A percentile compares a stretch with the other conserved stretches of the same genome.
phyloP scores from a whole-genome alignment of 2,797 vertebrate genomes.

The Delichon dasypus region DNA sequence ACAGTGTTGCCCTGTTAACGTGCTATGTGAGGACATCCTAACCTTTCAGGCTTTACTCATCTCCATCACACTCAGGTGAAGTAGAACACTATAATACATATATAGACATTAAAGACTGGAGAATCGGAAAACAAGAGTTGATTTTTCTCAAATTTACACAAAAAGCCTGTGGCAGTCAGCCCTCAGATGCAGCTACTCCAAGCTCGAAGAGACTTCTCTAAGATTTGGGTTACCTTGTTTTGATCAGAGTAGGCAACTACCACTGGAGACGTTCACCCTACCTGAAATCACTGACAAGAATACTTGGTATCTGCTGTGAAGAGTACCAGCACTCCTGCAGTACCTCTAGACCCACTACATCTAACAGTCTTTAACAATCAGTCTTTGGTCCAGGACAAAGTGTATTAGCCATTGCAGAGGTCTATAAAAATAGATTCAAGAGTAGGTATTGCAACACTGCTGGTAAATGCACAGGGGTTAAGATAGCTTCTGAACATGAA shows the following conservation, averaged over 20 bases:
- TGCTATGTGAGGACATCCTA: background rate
- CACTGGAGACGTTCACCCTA: background rate
- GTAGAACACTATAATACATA: background rate
- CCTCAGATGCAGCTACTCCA: background rate
- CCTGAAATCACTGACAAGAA: background rate
- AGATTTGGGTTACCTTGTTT: background rate
- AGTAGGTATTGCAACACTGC: background rate
- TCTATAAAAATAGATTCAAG: background rate
- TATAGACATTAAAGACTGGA: background rate
- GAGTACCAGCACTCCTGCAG: background rate
- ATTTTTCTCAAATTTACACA: background rate
- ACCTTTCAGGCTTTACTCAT: background rate
- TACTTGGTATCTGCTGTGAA: background rate
- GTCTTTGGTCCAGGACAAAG: background rate
- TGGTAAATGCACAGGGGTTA: background rate
- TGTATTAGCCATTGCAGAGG: background rate
- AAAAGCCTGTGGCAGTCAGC: background rate
- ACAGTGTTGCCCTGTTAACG: background rate
- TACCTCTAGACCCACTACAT: background rate
- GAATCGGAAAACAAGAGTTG: background rate
- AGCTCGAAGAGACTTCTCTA: background rate
- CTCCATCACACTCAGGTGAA: background rate
- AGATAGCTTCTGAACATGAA: background rate
- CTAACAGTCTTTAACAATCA: background rate
- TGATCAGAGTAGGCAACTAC: accelerated